Conservation (phyloP, 2,113 vertebrate genomes). For the Gymnogyps californianus region DNA sequence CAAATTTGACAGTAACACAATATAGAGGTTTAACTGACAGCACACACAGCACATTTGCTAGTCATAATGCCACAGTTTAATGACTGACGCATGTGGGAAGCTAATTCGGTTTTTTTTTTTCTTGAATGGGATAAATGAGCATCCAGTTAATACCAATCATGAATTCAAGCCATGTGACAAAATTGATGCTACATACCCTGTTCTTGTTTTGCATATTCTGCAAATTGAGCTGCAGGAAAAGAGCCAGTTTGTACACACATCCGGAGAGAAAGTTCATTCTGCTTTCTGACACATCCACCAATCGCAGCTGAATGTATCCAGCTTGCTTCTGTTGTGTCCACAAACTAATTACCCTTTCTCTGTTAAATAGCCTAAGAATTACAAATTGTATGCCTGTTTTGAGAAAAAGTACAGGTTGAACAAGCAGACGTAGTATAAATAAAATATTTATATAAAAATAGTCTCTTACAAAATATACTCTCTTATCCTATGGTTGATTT, state of each 20-base stretch:
- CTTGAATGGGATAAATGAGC: conserved; percentile 71
- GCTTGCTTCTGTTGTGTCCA: conserved; percentile 52
- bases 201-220: conserved; percentile 72
- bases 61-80: conserved; percentile 51
- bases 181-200: conserved; percentile 71
- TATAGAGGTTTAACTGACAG: conserved; percentile 60
- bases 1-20: conserved; percentile 56
- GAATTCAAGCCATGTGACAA: conserved; percentile 58
- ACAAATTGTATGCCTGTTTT: conserved; percentile 64
- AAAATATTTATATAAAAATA: conserved; percentile 98
- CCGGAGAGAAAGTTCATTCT: conserved; percentile 55
- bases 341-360: conserved; percentile 35
- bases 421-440: conserved; percentile 87
- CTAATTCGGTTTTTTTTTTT: conserved; percentile 47
- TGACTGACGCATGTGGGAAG: conserved; percentile 62
- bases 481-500: conserved; percentile 82
- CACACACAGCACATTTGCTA: conserved; percentile 62
- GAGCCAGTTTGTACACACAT: conserved; percentile 67
- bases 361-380: conserved; percentile 65
- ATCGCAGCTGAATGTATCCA: conserved; percentile 29
- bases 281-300: conserved; percentile 41
- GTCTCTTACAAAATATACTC: conserved; percentile 97
- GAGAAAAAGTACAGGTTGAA: conserved; percentile 72
- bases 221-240: conserved; percentile 67
- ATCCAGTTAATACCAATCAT: conserved; percentile 49